Evolutionary conservation across 1,140 invertebrate genomes (phyloP).

Genomic region (Latrodectus geometricus): DNA sequence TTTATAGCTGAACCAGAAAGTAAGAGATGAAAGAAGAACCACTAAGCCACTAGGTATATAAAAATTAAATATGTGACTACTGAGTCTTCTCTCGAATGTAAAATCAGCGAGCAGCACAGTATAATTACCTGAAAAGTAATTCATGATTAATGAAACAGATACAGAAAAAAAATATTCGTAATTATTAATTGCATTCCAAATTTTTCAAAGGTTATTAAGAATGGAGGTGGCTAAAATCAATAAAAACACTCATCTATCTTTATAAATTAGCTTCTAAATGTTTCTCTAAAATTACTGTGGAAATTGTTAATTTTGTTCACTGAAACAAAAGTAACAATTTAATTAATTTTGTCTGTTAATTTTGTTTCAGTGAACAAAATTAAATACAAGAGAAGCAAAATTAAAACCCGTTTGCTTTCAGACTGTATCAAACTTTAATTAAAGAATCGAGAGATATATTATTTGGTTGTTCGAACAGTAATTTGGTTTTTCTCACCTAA

Average conservation of each 20-base stretch:
- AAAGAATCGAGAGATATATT: too few species aligned
- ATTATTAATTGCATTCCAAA: neutral
- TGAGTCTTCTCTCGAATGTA: slow-evolving; percentile 60
- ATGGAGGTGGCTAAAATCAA: neutral
- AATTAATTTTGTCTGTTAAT: too few species aligned
- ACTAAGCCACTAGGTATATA: slow-evolving; percentile 63
- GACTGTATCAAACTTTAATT: too few species aligned
- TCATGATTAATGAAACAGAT: neutral
- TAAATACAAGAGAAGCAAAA: too few species aligned
- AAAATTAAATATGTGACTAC: slow-evolving; percentile 56
- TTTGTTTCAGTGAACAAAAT: neutral
- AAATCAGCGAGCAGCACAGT: slow-evolving; percentile 40
- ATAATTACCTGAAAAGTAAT: slow-evolving; percentile 17
- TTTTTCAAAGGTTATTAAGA: neutral
- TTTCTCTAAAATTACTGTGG: neutral
- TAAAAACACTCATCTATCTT: neutral
- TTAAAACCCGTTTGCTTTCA: too few species aligned
- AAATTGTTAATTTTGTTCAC: neutral
- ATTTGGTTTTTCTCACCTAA: too few species aligned
- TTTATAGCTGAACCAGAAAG: slow-evolving; percentile 69
- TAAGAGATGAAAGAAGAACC: slow-evolving; percentile 65
- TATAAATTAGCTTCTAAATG: neutral
- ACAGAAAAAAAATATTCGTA: neutral
- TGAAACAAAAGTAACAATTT: too few species aligned
- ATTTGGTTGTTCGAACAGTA: too few species aligned